phyloP scores from a whole-genome alignment of 2,888 invertebrate species.

The Balanococcus diminutus region DNA sequence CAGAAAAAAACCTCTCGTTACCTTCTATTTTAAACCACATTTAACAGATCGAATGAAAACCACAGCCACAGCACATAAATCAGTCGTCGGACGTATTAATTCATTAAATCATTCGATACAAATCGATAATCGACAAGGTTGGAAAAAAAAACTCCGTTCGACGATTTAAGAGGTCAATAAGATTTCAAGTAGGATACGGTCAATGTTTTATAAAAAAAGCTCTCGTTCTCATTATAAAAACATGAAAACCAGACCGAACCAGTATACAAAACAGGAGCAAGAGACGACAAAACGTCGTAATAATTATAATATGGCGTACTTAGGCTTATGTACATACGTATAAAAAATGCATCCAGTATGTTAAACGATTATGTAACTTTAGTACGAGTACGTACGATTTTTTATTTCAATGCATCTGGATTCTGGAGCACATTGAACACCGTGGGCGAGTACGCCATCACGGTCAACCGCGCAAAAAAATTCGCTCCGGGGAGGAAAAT shows the following conservation, averaged over 20 bases:
- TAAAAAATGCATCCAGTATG: background rate
- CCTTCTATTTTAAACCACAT: background rate
- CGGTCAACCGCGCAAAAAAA: background rate
- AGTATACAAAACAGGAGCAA: background rate
- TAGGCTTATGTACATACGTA: background rate
- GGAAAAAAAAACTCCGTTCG: background rate
- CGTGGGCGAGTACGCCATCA: background rate
- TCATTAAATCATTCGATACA: background rate
- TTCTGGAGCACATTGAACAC: background rate
- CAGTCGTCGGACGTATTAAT: background rate
- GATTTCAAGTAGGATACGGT: constrained; percentile 15
- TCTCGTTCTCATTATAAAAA: background rate
- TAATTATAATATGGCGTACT: background rate
- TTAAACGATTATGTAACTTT: background rate
- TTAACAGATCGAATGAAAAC: background rate
- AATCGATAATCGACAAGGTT: constrained; percentile 22
- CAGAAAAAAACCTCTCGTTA: background rate
- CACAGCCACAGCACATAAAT: background rate
- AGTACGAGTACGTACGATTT: too few relatives aligned
- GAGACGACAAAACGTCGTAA: background rate
- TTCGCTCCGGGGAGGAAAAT: background rate
- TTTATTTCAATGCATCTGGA: background rate
- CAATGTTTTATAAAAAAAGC: background rate
- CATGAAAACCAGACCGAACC: background rate
- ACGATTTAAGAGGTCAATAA: constrained; percentile 16